A percentile compares a stretch with the other conserved stretches of the same genome.
phyloP scores from a whole-genome alignment of 2,888 invertebrate species.

The Callosobruchus maculatus region DNA sequence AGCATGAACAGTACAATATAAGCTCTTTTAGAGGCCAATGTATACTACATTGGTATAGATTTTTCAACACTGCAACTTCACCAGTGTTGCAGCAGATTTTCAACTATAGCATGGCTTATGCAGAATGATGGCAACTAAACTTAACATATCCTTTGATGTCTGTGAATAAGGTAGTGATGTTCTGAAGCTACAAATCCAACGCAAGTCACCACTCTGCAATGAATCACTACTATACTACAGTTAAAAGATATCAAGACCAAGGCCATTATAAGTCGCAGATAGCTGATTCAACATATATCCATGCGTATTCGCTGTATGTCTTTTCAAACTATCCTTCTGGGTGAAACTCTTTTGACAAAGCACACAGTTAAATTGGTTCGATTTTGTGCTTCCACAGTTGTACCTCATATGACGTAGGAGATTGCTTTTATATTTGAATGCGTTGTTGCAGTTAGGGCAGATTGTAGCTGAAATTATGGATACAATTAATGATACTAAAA shows the following conservation, averaged over 20 bases:
- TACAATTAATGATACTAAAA: not conserved
- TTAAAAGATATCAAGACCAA: not conserved
- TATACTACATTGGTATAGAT: too few species aligned
- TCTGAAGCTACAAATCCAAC: too few species aligned
- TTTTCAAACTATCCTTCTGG: constrained; percentile 66
- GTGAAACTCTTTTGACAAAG: constrained; percentile 69
- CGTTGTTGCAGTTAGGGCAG: constrained; percentile 57
- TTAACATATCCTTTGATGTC: too few species aligned
- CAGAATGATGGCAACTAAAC: too few species aligned
- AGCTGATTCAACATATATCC: not conserved
- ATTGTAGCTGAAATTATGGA: constrained; percentile 17
- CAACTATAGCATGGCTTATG: too few species aligned
- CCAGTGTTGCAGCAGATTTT: too few species aligned
- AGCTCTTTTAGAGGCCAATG: too few species aligned
- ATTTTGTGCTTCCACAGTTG: constrained; percentile 68
- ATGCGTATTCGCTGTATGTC: constrained; percentile 44
- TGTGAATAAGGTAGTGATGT: too few species aligned
- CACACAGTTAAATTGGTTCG: constrained; percentile 67
- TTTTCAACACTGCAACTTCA: too few species aligned
- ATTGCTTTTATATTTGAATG: constrained; percentile 56
- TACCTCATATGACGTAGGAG: constrained; percentile 61
- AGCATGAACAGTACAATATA: too few species aligned
- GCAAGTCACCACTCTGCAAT: too few species aligned
- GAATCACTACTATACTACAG: not conserved
- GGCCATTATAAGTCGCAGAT: not conserved